Percentiles rank a stretch among this genome's conserved stretches.
phyloP scores from a whole-genome alignment of 1,140 invertebrate species.

The Brachionus rotundiformis region DNA sequence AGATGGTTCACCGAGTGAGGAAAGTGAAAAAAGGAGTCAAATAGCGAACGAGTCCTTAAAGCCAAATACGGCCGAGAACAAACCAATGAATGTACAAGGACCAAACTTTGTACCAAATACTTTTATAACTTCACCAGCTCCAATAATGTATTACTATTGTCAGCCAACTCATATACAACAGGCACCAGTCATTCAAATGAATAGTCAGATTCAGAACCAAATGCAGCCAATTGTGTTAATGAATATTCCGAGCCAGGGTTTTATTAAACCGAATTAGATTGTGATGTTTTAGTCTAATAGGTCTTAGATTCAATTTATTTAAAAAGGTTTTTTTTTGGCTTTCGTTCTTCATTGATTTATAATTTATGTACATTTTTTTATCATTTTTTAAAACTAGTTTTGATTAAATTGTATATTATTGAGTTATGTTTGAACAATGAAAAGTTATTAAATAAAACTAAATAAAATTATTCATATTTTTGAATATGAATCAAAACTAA shows the following conservation, averaged over 20 bases:
- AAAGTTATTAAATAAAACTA: constrained; percentile 1
- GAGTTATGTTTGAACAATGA: not conserved
- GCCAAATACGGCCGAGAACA: not conserved
- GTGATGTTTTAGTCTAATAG: not conserved
- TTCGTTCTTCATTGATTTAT: not conserved
- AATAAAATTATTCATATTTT: not conserved
- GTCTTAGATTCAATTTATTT: not conserved
- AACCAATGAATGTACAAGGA: not conserved
- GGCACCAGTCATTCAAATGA: not conserved
- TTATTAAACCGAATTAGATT: not conserved
- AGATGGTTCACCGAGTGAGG: not conserved
- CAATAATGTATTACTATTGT: not conserved
- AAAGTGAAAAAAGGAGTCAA: not conserved
- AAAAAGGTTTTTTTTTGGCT: not conserved
- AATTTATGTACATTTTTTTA: not conserved
- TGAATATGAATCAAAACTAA: too few species aligned
- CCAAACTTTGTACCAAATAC: not conserved
- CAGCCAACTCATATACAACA: not conserved
- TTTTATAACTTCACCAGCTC: not conserved
- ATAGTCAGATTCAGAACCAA: not conserved
- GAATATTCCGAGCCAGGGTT: constrained; percentile 1
- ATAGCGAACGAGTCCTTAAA: not conserved
- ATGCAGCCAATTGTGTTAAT: not conserved
- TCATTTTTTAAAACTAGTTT: constrained; percentile 22
- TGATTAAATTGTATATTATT: constrained; percentile 12